phyloP scores from a whole-genome alignment of 2,888 invertebrate species.

The Parnassius smintheus region DNA sequence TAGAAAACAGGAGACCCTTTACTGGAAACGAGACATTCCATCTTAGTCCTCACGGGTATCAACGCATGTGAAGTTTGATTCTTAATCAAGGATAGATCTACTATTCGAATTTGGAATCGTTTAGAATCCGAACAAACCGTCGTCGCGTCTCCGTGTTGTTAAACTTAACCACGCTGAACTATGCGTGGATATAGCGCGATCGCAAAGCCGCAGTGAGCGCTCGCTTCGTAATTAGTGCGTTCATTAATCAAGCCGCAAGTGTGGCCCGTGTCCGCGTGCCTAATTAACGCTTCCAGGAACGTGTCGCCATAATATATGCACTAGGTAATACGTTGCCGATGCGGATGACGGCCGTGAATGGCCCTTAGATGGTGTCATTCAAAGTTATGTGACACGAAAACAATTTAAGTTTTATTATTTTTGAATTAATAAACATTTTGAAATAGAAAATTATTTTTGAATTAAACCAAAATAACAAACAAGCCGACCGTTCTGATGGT shows the following conservation, averaged over 20 bases:
- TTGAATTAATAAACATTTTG: too few species aligned
- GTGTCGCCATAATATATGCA: conserved; percentile 34
- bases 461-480: too few species aligned
- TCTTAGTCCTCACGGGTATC: too few species aligned
- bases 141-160: neutral
- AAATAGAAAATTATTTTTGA: too few species aligned
- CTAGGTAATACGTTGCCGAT: conserved; percentile 25
- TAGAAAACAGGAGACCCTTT: too few species aligned
- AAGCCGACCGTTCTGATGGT: too few species aligned
- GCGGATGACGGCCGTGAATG: neutral
- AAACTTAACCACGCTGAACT: neutral
- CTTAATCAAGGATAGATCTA: too few species aligned
- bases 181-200: neutral
- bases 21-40: too few species aligned
- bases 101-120: too few species aligned
- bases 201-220: conserved; percentile 5
- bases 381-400: neutral
- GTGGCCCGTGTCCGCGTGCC: conserved; percentile 35
- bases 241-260: conserved; percentile 63
- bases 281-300: conserved; percentile 49
- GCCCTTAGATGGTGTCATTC: neutral
- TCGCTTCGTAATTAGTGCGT: conserved; percentile 49
- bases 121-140: neutral
- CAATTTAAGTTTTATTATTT: neutral
- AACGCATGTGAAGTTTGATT: too few species aligned